Evolutionary conservation across 2,888 invertebrate genomes (phyloP).

Genomic region (Stenoptilia bipunctidactyla): DNA sequence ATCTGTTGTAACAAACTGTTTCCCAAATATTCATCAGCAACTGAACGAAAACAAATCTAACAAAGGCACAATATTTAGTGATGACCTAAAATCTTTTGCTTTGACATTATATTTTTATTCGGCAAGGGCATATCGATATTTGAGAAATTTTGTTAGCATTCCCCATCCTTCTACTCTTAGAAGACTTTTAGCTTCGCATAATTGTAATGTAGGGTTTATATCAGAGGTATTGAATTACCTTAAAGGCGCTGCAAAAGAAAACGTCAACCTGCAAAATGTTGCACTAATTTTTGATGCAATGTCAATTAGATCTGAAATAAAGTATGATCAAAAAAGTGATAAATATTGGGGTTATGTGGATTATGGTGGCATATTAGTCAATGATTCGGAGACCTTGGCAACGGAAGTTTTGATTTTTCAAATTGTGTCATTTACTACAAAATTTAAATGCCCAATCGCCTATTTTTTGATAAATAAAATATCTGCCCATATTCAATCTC

Average conservation of each 20-base stretch:
- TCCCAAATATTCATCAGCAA: too few relatives aligned
- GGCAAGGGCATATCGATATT: too few relatives aligned
- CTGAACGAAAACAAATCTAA: too few relatives aligned
- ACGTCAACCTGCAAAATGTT: too few relatives aligned
- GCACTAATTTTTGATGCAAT: slow-evolving; percentile 15
- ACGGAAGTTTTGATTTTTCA: slow-evolving; percentile 15
- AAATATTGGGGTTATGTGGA: slow-evolving; percentile 15
- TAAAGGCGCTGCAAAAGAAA: too few relatives aligned
- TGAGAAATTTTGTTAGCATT: too few relatives aligned
- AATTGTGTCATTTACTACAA: slow-evolving; percentile 13
- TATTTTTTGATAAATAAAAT: slow-evolving; percentile 16
- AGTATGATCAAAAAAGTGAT: slow-evolving; percentile 11
- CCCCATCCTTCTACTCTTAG: too few relatives aligned
- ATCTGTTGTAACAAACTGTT: too few relatives aligned
- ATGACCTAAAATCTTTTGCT: neutral
- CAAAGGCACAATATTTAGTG: too few relatives aligned
- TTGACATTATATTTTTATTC: slow-evolving; percentile 1
- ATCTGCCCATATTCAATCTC: slow-evolving; percentile 10
- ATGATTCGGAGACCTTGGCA: slow-evolving; percentile 6
- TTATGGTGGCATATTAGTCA: slow-evolving; percentile 10
- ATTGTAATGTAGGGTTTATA: too few relatives aligned
- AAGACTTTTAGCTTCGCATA: too few relatives aligned
- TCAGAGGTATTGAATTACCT: too few relatives aligned
- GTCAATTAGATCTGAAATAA: slow-evolving; percentile 8
- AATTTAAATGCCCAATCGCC: slow-evolving; percentile 16